A percentile compares a stretch with the other conserved stretches of the same genome.
These are phyloP conservation scores for Atopsyche davidsoni DNA, from an alignment of 1,140 invertebrate genomes.

Conservation along the genomic window DNA sequence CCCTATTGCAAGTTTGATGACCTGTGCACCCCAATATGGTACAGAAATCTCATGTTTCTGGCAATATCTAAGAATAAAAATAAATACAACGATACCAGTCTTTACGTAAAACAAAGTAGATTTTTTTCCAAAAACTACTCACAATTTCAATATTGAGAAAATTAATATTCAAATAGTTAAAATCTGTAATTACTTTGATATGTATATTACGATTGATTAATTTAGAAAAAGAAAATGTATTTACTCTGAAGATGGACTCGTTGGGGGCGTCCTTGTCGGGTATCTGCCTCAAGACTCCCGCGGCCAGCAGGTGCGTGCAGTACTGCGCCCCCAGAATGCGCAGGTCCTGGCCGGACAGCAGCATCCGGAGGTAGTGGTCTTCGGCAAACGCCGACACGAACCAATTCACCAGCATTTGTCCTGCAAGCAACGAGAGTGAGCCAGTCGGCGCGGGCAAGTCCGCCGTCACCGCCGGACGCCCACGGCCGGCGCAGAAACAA, in stretches of 20 bases:
- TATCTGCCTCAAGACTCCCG: conserved; percentile 75
- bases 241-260: conserved; percentile 72
- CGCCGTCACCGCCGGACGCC: not conserved
- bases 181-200: conserved; percentile 1
- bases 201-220: conserved; percentile 2
- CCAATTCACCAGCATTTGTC: conserved; percentile 87
- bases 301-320: conserved; percentile 82
- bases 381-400: conserved; percentile 72
- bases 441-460: not conserved
- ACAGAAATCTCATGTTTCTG: no score
- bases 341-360: conserved; percentile 64
- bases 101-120: no score
- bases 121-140: no score
- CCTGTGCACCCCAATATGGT: no score
- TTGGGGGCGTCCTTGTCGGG: conserved; percentile 60
- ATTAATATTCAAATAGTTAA: not conserved
- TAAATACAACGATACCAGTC: no score
- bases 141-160: conserved; percentile 13
- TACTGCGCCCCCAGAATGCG: conserved; percentile 72
- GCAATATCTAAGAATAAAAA: no score
- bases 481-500: conserved; percentile 4
- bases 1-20: no score
- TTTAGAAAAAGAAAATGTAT: conserved; percentile 20
- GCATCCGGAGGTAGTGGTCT: conserved; percentile 56
- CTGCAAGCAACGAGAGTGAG: conserved; percentile 48